phyloP scores from a whole-genome alignment of 2,888 invertebrate genomes.

The Scaptomyza flava region DNA sequence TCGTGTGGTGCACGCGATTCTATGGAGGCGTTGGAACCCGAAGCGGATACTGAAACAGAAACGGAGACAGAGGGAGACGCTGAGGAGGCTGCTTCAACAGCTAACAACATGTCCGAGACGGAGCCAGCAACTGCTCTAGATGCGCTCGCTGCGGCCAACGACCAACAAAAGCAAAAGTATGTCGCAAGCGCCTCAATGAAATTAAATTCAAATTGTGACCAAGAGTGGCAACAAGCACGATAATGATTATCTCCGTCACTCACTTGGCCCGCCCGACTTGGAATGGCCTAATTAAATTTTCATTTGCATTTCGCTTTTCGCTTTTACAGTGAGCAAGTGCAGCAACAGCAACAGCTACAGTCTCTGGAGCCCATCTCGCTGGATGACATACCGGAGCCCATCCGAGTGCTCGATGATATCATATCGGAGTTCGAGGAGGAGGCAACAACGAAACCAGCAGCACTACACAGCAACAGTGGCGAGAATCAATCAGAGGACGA shows the following conservation, averaged over 20 bases:
- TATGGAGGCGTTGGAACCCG: slow-evolving; percentile 59
- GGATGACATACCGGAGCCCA: slow-evolving; percentile 94
- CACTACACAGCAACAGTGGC: slow-evolving; percentile 86
- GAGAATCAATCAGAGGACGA: slow-evolving; percentile 95
- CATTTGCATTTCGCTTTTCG: slow-evolving; percentile 31
- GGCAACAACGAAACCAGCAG: slow-evolving; percentile 83
- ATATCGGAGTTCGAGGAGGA: slow-evolving; percentile 96
- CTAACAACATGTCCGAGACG: slow-evolving; percentile 35
- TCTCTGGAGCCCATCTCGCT: slow-evolving; percentile 83
- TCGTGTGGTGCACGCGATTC: slow-evolving; percentile 73
- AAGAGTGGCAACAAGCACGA: neutral
- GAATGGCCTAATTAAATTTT: slow-evolving; percentile 42
- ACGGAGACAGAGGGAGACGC: slow-evolving; percentile 29
- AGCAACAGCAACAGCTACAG: slow-evolving; percentile 55
- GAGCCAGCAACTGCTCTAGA: slow-evolving; percentile 45
- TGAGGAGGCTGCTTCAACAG: slow-evolving; percentile 8
- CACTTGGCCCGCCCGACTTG: neutral
- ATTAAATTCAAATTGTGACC: slow-evolving; percentile 51
- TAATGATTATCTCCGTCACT: neutral
- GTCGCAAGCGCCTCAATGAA: slow-evolving; percentile 54
- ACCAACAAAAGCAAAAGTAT: slow-evolving; percentile 71
- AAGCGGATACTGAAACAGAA: slow-evolving; percentile 46
- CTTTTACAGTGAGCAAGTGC: slow-evolving; percentile 52
- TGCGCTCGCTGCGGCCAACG: slow-evolving; percentile 33
- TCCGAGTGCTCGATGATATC: slow-evolving; percentile 94